Base-by-base conservation (phyloP, 2,888 invertebrate species). In the Brenthis ino region DNA sequence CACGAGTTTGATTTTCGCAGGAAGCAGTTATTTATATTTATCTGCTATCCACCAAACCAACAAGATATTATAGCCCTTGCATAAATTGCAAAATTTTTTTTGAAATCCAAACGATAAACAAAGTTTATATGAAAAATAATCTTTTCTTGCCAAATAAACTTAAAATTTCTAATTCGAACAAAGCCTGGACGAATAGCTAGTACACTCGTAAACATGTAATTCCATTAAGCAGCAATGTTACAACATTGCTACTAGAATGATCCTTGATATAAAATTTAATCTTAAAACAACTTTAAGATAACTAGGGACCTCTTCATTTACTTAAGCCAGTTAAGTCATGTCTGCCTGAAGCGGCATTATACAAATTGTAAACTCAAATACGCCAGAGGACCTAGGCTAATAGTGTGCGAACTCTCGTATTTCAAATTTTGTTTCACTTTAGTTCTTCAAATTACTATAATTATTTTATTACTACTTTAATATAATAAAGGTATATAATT, bases 281-380 rank as follows among this genome's bases (percentile, higher is more conserved):
- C 14, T 43, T 53, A 43, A 63, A 53, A 63, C 20, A 54, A 53
- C 20, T 54, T 54, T 14, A 13, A 63, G 63, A 43, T 63, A 63
- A 54, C 63, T 20, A 2, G 53, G 54, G n/a, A 14, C 20, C 63
- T 63, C 63, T 53, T 53, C 43, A 60, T 63, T 63, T 54, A 53
- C 33, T 63, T 63, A 53, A 63, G 8, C 43, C 8, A 54, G 43
- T 63, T 53, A 53, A 63, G 53, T 53, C 53, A 24, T 43, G 14
- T 43, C 53, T 43, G 63, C 63, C 60, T 54, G 16, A 53, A 54
- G 63, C 63, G 53, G 54, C 63, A 53, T 63, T 53, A 63, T 53
- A 53, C 63, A 63, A 63, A 54, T 63, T 63, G 63, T 63, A 63
- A 63, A 63, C 54, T 63, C 24, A 63, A 63, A 63, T 63, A 63